Evolutionary conservation across 2,797 vertebrate species (phyloP).

Genomic region (Coendou prehensilis): DNA sequence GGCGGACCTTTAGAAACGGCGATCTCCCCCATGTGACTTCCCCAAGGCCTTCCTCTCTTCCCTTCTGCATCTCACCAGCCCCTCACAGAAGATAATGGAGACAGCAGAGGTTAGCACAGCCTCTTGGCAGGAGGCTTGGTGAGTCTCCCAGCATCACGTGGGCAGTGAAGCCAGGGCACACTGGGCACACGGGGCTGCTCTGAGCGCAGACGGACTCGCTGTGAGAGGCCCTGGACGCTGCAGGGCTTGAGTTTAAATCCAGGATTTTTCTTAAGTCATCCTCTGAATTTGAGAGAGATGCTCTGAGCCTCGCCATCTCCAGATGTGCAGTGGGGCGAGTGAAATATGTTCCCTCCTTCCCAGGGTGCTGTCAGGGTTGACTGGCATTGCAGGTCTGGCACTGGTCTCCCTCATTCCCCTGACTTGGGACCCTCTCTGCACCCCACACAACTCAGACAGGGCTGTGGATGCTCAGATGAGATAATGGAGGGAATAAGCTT

Average conservation of each 20-base stretch:
- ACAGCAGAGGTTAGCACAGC: neutral
- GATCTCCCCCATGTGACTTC: neutral
- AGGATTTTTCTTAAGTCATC: neutral
- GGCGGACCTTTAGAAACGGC: neutral
- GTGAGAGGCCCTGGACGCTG: neutral
- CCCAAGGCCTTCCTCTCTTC: neutral
- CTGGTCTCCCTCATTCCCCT: neutral
- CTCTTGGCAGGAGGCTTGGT: neutral
- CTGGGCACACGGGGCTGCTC: neutral
- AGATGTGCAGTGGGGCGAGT: neutral
- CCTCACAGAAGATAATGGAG: neutral
- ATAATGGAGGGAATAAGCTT: slow-evolving; percentile 74
- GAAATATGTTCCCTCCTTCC: neutral
- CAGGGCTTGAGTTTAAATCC: neutral
- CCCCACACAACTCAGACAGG: neutral
- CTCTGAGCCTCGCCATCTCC: neutral
- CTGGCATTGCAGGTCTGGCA: neutral
- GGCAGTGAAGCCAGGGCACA: neutral
- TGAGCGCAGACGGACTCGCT: neutral
- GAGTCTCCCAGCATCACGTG: neutral
- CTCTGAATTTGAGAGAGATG: neutral
- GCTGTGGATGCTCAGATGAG: slow-evolving; percentile 68
- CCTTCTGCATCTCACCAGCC: neutral
- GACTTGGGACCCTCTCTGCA: slow-evolving; percentile 9
- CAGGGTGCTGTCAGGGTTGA: neutral